Conservation (phyloP, 2,113 vertebrate species). For the Turdus rufiventris region DNA sequence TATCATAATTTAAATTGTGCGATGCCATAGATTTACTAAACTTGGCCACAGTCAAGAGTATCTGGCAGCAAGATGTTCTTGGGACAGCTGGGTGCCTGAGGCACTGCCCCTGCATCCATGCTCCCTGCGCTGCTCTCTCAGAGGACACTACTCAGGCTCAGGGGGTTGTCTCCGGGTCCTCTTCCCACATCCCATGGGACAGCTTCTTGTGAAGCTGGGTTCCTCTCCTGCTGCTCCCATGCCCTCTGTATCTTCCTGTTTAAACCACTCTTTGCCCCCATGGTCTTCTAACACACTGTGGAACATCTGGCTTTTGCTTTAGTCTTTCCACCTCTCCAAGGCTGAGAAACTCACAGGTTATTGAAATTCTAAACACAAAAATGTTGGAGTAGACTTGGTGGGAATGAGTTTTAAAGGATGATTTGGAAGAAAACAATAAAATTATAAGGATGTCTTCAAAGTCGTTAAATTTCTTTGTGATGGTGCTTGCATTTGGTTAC, state of each 20-base stretch:
- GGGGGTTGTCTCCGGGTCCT: rapidly evolving
- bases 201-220: neutral
- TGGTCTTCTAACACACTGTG: too few relatives aligned
- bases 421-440: neutral
- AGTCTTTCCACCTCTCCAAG: neutral
- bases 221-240: neutral
- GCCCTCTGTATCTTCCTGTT: neutral
- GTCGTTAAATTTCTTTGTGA: neutral
- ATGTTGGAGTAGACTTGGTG: neutral
- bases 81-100: neutral
- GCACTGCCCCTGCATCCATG: rapidly evolving
- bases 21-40: neutral
- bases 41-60: neutral
- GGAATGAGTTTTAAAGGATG: neutral
- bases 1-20: neutral
- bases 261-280: rapidly evolving
- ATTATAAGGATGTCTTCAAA: neutral
- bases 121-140: neutral
- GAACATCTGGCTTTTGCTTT: neutral
- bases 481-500: neutral
- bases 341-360: neutral
- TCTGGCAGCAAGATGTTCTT: neutral
- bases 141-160: neutral
- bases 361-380: neutral
- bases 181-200: neutral